Conservation (phyloP, 2,113 vertebrate species). For the Perca fluviatilis region DNA sequence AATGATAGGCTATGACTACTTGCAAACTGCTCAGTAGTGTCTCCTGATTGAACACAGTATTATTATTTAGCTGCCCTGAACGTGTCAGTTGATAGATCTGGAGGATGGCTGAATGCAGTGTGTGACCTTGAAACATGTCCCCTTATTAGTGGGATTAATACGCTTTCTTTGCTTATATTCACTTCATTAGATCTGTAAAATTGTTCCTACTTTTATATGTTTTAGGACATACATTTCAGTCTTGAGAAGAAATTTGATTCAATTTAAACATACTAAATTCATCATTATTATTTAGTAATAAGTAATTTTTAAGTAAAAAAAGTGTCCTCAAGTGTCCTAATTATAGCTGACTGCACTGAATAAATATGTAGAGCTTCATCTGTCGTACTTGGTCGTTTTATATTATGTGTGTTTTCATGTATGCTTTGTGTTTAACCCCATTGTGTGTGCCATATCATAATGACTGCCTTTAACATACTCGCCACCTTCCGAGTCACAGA, state of each 20-base stretch:
- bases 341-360: not conserved
- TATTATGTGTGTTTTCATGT: constrained; percentile 50
- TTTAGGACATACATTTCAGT: constrained; percentile 45
- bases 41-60: constrained; percentile 66
- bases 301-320: constrained; percentile 14
- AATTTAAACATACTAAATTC: constrained; percentile 7
- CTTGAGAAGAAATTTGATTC: constrained; percentile 30
- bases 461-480: constrained; percentile 71
- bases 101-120: constrained; percentile 49
- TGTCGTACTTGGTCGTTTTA: constrained; percentile 26
- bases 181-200: constrained; percentile 24
- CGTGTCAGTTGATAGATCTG: constrained; percentile 61
- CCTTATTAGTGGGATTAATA: constrained; percentile 69
- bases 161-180: constrained; percentile 47
- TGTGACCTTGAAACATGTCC: constrained; percentile 71
- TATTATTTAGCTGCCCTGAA: constrained; percentile 68
- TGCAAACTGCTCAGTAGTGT: constrained; percentile 63
- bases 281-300: constrained; percentile 4
- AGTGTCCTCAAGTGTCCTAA: not conserved
- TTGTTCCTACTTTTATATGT: constrained; percentile 30
- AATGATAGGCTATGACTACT: constrained; percentile 68
- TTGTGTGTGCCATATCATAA: constrained; percentile 67
- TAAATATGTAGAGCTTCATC: constrained; percentile 13
- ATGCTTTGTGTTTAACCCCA: constrained; percentile 70
- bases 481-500: constrained; percentile 75